These are phyloP conservation scores for Drosophila kanekoi DNA, from an alignment of 2,888 invertebrate species.

Conservation along the genomic window DNA sequence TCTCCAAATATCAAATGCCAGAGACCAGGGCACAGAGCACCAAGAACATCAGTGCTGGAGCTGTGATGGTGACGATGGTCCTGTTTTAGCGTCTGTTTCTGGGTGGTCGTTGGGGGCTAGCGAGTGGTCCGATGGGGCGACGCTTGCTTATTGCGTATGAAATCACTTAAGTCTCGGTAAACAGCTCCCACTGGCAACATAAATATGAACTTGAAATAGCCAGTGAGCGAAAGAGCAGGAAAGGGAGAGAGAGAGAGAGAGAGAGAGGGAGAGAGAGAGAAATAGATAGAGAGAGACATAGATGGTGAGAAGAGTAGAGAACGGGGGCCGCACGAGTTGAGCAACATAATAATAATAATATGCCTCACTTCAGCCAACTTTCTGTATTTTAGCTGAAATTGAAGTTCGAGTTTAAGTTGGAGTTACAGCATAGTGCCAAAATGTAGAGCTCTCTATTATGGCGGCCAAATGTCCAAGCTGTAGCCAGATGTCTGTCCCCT, in stretches of 20 bases:
- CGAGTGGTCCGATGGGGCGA: constrained; percentile 40
- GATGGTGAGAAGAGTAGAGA: background rate
- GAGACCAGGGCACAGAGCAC: constrained; percentile 1
- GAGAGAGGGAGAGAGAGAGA: background rate
- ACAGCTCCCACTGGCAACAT: constrained; percentile 76
- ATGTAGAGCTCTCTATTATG: constrained; percentile 7
- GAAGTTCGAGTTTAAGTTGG: constrained; percentile 16
- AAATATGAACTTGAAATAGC: constrained; percentile 65
- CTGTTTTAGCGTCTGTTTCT: constrained; percentile 14
- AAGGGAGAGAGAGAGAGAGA: background rate
- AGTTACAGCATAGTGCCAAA: background rate
- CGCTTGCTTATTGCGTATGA: constrained; percentile 57
- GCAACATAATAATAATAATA: constrained; percentile 16
- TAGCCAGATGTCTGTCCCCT: constrained; percentile 20
- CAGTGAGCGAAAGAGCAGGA: background rate
- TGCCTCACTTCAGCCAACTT: background rate
- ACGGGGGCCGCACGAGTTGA: constrained; percentile 10
- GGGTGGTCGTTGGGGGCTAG: constrained; percentile 11
- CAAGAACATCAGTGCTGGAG: background rate
- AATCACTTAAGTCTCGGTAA: constrained; percentile 76
- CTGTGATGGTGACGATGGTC: constrained; percentile 18
- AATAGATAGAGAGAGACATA: background rate
- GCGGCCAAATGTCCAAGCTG: constrained; percentile 18
- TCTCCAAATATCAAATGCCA: constrained; percentile 9
- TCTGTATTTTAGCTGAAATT: constrained; percentile 1